Evolutionary conservation across 2,113 vertebrate species (phyloP).

Genomic region (Arothron firmamentum): DNA sequence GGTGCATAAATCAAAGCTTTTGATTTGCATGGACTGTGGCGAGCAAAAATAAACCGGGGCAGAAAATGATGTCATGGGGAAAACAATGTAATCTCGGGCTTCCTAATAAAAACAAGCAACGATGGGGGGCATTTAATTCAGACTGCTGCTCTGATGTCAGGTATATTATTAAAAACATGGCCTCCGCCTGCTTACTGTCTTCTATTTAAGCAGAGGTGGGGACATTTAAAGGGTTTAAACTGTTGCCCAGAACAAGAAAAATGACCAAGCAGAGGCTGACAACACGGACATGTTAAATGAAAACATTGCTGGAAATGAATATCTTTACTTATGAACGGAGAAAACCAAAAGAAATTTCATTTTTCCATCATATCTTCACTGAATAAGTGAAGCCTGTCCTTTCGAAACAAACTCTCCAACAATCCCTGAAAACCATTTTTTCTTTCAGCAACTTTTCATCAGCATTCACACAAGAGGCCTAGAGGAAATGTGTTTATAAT

Average conservation of each 20-base stretch:
- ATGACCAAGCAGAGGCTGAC: conserved; percentile 5
- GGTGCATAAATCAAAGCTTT: conserved; percentile 96
- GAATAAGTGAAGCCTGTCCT: too few relatives aligned
- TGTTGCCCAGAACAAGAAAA: conserved; percentile 26
- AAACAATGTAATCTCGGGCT: conserved; percentile 88
- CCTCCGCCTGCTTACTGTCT: conserved; percentile 67
- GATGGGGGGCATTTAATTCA: conserved; percentile 80
- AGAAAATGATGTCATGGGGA: conserved; percentile 87
- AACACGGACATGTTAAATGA: neutral
- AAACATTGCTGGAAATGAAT: too few relatives aligned
- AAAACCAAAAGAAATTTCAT: too few relatives aligned
- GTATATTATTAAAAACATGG: conserved; percentile 87
- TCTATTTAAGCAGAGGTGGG: conserved; percentile 73
- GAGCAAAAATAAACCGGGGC: conserved; percentile 86
- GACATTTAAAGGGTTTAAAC: conserved; percentile 41
- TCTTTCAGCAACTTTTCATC: too few relatives aligned
- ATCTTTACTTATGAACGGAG: too few relatives aligned
- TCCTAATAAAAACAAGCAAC: conserved; percentile 82
- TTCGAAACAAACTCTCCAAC: too few relatives aligned
- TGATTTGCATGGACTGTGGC: conserved; percentile 93
- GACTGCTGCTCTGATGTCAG: conserved; percentile 82
- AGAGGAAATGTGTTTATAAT: too few relatives aligned
- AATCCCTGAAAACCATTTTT: too few relatives aligned
- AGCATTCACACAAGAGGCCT: too few relatives aligned
- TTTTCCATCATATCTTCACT: too few relatives aligned